Evolutionary conservation across 1,140 invertebrate genomes (phyloP), one percentile per base, ranked within the genome.

Genomic region (Drosophila yakuba): DNA sequence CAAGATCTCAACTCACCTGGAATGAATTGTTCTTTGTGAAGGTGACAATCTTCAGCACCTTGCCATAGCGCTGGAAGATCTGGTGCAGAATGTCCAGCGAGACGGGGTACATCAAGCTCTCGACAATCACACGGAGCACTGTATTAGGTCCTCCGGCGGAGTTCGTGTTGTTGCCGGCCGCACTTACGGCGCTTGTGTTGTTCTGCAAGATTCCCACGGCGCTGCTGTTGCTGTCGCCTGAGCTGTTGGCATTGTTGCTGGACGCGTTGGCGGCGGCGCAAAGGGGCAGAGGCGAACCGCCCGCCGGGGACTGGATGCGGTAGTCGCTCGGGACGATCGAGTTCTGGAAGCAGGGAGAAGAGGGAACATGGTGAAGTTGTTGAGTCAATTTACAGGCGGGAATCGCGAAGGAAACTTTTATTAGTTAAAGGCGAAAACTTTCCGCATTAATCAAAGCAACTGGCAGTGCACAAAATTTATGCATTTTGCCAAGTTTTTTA

Each of bases 11-110:
- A 15, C 48, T 51, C 4, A 92, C 91, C 89, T 92, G 99, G 95
- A 99, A 99, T 94, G 97, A 98, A 94, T 98, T 98, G 93, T 99
- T 99, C 95, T 99, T 99, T 81, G 97, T 99, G 94, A 99, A 99
- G 75, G 98, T 99, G 91, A 99, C 98, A 86, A 99, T 99, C 94
- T 99, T 99, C 79, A 99, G 94, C 85, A 99, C 98, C 94, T 99
- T 99, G 78, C 99, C 99, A 92, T 97, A 98, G 75, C 98, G 96
- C 81, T 98, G 97, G 94, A 99, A 99, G 91, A 99, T 98, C 95
- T 98, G 96, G 94, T 99, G 97, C 63, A 99, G 95, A 54, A 99
- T 97, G 92, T 99, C 98, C 82, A 99, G 95, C 38, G 98, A 98
- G 73, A 99, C 98, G 12, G 98, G 98, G 93, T 99, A 99, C 64